phyloP scores from a whole-genome alignment of 2,888 invertebrate genomes.

The Pediacus dermestoides region DNA sequence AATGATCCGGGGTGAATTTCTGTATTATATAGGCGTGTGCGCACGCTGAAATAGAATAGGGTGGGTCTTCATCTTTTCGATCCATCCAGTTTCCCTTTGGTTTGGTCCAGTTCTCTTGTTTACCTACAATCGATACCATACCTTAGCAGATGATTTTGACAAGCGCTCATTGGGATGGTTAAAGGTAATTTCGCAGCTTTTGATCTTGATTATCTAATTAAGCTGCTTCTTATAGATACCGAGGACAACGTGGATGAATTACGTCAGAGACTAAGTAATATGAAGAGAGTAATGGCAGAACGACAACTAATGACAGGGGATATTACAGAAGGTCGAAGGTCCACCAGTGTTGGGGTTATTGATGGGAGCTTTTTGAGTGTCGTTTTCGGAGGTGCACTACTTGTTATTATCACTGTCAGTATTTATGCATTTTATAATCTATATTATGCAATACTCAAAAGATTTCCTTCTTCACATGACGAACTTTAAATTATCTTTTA shows the following conservation, averaged over 20 bases:
- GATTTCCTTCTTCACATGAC: slow-evolving; percentile 76
- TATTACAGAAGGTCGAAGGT: slow-evolving; percentile 46
- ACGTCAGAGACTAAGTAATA: slow-evolving; percentile 70
- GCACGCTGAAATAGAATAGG: slow-evolving; percentile 16
- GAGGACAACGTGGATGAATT: slow-evolving; percentile 77
- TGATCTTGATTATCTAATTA: neutral
- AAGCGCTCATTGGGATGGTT: slow-evolving; percentile 12
- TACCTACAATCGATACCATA: too few relatives aligned
- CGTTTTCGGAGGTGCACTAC: slow-evolving; percentile 74
- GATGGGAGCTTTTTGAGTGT: slow-evolving; percentile 80
- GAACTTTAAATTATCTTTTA: slow-evolving; percentile 75
- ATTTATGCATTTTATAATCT: slow-evolving; percentile 83
- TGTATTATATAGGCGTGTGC: slow-evolving; percentile 7
- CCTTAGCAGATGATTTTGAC: too few relatives aligned
- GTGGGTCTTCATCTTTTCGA: slow-evolving; percentile 30
- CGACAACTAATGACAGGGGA: slow-evolving; percentile 54
- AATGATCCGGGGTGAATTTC: slow-evolving; percentile 3
- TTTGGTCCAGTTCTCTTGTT: slow-evolving; percentile 32
- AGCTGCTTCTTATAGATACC: slow-evolving; percentile 29
- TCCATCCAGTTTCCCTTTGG: slow-evolving; percentile 31
- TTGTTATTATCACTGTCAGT: slow-evolving; percentile 77
- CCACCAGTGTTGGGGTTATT: slow-evolving; percentile 59
- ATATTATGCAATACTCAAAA: slow-evolving; percentile 75
- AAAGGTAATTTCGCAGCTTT: slow-evolving; percentile 6
- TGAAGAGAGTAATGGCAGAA: slow-evolving; percentile 80